phyloP scores from a whole-genome alignment of 2,113 vertebrate species.

The Galbula dea region DNA sequence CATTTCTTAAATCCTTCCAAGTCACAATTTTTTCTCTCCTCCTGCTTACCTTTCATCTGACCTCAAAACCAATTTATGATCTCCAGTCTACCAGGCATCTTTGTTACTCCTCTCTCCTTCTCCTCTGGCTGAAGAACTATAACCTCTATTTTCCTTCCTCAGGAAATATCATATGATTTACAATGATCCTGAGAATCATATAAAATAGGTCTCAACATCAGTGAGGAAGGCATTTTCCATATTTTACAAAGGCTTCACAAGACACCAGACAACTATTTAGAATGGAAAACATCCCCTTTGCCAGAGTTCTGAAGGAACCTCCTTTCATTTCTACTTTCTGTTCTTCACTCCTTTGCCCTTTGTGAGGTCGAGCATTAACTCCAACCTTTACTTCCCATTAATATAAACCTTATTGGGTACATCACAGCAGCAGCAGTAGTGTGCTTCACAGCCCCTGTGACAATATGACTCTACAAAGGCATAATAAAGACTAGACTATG shows the following conservation, averaged over 20 bases:
- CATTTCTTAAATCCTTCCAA: not conserved
- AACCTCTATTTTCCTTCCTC: not conserved
- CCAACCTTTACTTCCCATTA: not conserved
- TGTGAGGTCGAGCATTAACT: not conserved
- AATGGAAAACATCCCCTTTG: not conserved
- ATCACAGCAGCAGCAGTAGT: not conserved
- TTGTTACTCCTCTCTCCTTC: not conserved
- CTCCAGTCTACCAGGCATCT: not conserved
- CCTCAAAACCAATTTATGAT: not conserved
- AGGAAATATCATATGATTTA: not conserved
- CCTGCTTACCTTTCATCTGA: constrained; percentile 27
- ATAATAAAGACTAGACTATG: not conserved
- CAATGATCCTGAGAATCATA: constrained; percentile 2
- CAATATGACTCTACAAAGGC: not conserved
- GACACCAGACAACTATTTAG: not conserved
- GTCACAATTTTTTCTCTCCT: not conserved
- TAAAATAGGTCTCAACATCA: not conserved
- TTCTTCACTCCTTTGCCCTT: not conserved
- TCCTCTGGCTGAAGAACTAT: constrained; percentile 1
- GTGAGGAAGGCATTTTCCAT: not conserved
- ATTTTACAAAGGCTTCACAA: constrained; percentile 13
- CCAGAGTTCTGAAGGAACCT: not conserved
- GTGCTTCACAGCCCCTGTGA: not conserved
- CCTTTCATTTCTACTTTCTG: not conserved
- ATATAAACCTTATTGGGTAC: not conserved